Percentiles rank a stretch among this genome's conserved stretches.
Evolutionary conservation across 2,113 vertebrate genomes (phyloP).

Genomic region (Mesitornis unicolor): DNA sequence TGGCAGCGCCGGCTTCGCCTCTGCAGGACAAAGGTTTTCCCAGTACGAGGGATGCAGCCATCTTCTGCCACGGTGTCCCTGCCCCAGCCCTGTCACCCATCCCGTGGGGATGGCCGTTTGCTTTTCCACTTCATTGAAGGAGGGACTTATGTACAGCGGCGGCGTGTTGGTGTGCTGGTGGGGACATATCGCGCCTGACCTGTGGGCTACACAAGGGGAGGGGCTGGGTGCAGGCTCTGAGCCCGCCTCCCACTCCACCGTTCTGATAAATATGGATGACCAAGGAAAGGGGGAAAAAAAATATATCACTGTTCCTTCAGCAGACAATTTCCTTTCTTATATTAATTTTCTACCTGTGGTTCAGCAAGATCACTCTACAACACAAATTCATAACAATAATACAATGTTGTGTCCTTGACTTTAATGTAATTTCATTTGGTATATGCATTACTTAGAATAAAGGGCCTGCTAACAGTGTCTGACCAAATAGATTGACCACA

Average conservation of each 20-base stretch:
- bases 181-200: not conserved
- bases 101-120: fast-evolving
- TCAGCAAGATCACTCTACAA: not conserved
- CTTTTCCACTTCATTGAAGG: not conserved
- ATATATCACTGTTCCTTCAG: not conserved
- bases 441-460: not conserved
- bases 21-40: not conserved
- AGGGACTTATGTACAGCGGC: not conserved
- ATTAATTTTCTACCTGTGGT: not conserved
- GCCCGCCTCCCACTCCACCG: not conserved
- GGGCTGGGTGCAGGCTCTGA: not conserved
- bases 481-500: not conserved
- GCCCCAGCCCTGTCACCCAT: not conserved
- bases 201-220: fast-evolving
- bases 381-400: not conserved
- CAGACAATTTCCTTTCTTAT: not conserved
- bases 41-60: not conserved
- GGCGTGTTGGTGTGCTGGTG: fast-evolving
- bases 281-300: not conserved
- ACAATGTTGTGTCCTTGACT: not conserved
- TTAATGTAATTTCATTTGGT: not conserved
- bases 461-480: not conserved
- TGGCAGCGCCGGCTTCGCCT: not conserved
- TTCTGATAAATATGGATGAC: not conserved
- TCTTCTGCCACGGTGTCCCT: not conserved